These are phyloP conservation scores for Beris morrisii DNA, from an alignment of 2,888 invertebrate genomes.

Conservation along the genomic window DNA sequence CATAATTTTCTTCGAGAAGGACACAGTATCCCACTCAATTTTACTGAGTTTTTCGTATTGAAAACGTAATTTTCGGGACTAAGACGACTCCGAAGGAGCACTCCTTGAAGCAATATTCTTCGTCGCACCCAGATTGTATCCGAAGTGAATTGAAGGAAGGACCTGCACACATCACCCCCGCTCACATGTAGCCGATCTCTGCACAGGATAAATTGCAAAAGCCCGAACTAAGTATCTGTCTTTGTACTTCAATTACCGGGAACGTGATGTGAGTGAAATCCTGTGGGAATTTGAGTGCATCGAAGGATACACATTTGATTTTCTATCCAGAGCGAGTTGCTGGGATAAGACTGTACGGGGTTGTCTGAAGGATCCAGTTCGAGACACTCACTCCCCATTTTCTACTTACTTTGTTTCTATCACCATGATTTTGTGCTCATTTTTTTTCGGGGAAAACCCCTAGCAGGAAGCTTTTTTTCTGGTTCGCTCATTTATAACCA, in stretches of 20 bases:
- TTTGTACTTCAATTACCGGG: constrained; percentile 35
- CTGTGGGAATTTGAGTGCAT: constrained; percentile 33
- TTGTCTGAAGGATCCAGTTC: not conserved
- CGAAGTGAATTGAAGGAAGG: not conserved
- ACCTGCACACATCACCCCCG: not conserved
- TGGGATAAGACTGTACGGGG: not conserved
- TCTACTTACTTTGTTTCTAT: constrained; percentile 29
- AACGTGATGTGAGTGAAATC: constrained; percentile 35
- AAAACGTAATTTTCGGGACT: constrained; percentile 23
- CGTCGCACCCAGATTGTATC: constrained; percentile 1
- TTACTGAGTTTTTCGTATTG: constrained; percentile 15
- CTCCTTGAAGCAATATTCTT: constrained; percentile 19
- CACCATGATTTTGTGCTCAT: constrained; percentile 12
- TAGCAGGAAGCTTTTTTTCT: not conserved
- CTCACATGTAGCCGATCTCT: not conserved
- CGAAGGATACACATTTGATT: constrained; percentile 30
- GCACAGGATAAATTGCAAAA: constrained; percentile 29
- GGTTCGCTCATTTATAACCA: constrained; percentile 21
- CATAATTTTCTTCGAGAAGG: constrained; percentile 7
- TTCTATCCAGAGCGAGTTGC: constrained; percentile 4
- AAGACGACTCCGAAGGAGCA: constrained; percentile 19
- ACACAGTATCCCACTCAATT: constrained; percentile 26
- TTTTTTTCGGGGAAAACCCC: constrained; percentile 1
- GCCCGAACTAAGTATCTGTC: constrained; percentile 33
- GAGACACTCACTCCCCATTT: constrained; percentile 17